A percentile compares a stretch with the other conserved stretches of the same genome.
Evolutionary conservation across 1,140 invertebrate species (phyloP).

Genomic region (Capitella teleta): DNA sequence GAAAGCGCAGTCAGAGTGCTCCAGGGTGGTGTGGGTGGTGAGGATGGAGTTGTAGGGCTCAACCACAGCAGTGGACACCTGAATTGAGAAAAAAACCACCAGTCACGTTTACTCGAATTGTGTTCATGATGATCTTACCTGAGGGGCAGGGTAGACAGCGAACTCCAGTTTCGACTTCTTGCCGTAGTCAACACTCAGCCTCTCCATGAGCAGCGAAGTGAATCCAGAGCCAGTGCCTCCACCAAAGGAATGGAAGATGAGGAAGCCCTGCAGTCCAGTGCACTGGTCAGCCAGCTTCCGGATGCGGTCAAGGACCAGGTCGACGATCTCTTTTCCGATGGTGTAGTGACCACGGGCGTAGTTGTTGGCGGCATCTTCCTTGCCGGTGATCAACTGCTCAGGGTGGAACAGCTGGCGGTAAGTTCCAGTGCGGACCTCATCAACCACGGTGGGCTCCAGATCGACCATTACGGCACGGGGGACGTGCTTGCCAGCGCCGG

Average conservation of each 20-base stretch:
- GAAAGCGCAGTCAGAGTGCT: no score
- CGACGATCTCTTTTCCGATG: constrained; percentile 42
- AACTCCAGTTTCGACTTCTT: constrained; percentile 80
- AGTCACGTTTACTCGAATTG: no score
- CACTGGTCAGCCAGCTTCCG: constrained; percentile 56
- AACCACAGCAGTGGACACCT: no score
- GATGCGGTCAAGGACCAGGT: constrained; percentile 38
- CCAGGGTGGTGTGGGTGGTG: no score
- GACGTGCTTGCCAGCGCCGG: constrained; percentile 67
- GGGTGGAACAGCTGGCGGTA: constrained; percentile 47
- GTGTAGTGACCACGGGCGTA: constrained; percentile 39
- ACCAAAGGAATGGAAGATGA: no score
- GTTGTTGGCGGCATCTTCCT: constrained; percentile 54
- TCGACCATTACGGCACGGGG: constrained; percentile 73
- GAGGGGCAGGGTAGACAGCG: constrained; percentile 73
- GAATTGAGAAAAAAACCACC: no score
- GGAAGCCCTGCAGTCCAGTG: constrained; percentile 72
- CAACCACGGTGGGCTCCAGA: constrained; percentile 75
- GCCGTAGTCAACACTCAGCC: no score
- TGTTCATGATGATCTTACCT: no score
- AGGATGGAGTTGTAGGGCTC: no score
- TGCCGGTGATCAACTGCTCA: constrained; percentile 66
- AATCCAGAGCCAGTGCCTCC: constrained; percentile 81
- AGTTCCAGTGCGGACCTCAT: constrained; percentile 45
- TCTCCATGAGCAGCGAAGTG: constrained; percentile 77